These are phyloP conservation scores for Balaeniceps rex DNA, from an alignment of 2,113 vertebrate genomes.

Conservation along the genomic window DNA sequence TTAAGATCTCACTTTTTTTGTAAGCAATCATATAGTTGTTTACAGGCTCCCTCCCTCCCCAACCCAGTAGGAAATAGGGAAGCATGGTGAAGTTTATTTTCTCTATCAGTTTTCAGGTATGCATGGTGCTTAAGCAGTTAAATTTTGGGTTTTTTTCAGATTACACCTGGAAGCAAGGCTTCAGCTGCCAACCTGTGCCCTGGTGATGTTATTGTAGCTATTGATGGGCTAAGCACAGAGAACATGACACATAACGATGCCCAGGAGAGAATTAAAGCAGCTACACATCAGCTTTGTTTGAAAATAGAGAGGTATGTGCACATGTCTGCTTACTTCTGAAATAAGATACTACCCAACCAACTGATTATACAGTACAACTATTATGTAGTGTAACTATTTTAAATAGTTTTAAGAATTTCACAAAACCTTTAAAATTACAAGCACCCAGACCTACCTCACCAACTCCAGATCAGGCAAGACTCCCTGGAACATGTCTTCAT, in stretches of 20 bases:
- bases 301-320: conserved; percentile 87
- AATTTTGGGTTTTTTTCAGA: conserved; percentile 72
- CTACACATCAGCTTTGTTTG: conserved; percentile 80
- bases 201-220: conserved; percentile 91
- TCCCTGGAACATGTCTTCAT: background rate
- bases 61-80: background rate
- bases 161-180: conserved; percentile 94
- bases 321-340: background rate
- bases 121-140: background rate
- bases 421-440: background rate
- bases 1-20: background rate
- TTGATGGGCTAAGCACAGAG: conserved; percentile 84
- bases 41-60: background rate
- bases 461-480: background rate
- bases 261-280: conserved; percentile 93
- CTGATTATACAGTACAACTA: background rate
- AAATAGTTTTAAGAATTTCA: background rate
- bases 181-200: conserved; percentile 85
- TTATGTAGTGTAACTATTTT: background rate
- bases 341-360: background rate
- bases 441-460: background rate
- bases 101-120: background rate
- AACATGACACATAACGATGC: conserved; percentile 94
- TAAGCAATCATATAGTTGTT: background rate
- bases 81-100: background rate